Conservation (phyloP, 1,140 invertebrate genomes). For the Medauroidea extradentata region DNA sequence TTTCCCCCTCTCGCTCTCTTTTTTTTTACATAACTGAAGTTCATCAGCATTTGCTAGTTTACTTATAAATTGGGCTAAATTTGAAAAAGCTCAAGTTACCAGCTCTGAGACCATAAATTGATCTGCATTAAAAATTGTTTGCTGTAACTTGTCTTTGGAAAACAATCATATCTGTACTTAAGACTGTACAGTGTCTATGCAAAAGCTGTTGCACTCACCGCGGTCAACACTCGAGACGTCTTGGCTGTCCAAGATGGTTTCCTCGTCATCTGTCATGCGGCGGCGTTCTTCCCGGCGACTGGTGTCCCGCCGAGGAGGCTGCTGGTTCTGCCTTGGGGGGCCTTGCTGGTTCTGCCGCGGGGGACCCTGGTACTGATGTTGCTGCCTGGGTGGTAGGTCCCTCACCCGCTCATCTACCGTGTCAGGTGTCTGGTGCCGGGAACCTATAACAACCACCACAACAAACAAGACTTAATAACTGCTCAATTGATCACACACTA, state of each 20-base stretch:
- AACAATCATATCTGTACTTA: too few relatives aligned
- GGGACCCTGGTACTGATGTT: conserved; percentile 29
- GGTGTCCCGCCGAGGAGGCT: conserved; percentile 45
- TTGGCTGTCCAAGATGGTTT: conserved; percentile 71
- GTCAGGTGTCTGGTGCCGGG: conserved; percentile 54
- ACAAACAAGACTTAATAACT: too few relatives aligned
- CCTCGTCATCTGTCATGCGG: conserved; percentile 71
- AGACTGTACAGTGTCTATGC: too few relatives aligned
- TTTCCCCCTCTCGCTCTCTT: too few relatives aligned
- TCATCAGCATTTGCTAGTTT: too few relatives aligned
- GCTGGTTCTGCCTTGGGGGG: conserved; percentile 30
- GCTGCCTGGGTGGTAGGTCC: conserved; percentile 47
- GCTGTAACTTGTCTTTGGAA: too few relatives aligned
- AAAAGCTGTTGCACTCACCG: conserved; percentile 59
- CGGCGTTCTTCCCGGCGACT: conserved; percentile 58
- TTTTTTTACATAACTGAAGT: too few relatives aligned
- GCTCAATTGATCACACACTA: too few relatives aligned
- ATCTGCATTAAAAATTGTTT: too few relatives aligned
- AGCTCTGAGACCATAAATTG: too few relatives aligned
- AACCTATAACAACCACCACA: conserved; percentile 46
- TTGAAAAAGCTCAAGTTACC: too few relatives aligned
- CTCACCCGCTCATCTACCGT: conserved; percentile 51
- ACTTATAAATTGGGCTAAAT: too few relatives aligned
- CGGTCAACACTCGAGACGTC: conserved; percentile 72
- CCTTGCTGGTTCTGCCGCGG: conserved; percentile 7